Evolutionary conservation across 2,888 invertebrate genomes (phyloP), one percentile per base, ranked within the genome.

Genomic region (Oscheius sp.): DNA sequence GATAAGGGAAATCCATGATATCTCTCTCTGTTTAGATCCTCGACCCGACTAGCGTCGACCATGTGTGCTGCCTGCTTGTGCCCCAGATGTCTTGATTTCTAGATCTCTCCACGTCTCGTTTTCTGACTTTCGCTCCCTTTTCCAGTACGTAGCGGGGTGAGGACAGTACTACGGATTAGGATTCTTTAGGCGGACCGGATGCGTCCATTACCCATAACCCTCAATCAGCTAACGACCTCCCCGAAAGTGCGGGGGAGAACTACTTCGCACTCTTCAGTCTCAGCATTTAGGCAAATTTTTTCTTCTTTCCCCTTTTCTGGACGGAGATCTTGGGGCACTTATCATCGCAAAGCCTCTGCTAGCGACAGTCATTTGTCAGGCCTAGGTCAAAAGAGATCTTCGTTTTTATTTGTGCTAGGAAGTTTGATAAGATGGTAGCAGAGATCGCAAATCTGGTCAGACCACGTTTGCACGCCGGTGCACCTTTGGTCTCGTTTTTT

Each of bases 131-230:
- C 63, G 13, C 32, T 60, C 29, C 33, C 58, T 33, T 5, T 13
- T 33, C 58, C n/a, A 32, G 11, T 21, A 60, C 1, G 10, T 60
- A 60, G 2, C 37, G 32, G 35, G 13, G n/a, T 21, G 29, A 35
- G 35, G 60, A 60, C 60, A 35, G 60, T 60, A 60, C 60, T 60
- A n/a, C 35, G 9, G 2, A 13, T 11, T 11, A 9, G 32, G 53
- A 29, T 37, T 35, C 35, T 35, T 9, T 4, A 9, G 60, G n/a
- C 60, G 53, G 4, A 42, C 65, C 47, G 68, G 68, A 68, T 53
- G 55, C 68, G 55, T 55, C 55, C 68, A 68, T 68, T 68, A 68
- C 68, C 68, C 68, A 63, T 68, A 68, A 68, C 68, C 68, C 68
- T 68, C 68, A 68, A 68, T 68, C 68, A 68, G 55, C 68, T 68